phyloP scores from a whole-genome alignment of 53 echinoderm and acorn worm species.

The Arbacia lixula region DNA sequence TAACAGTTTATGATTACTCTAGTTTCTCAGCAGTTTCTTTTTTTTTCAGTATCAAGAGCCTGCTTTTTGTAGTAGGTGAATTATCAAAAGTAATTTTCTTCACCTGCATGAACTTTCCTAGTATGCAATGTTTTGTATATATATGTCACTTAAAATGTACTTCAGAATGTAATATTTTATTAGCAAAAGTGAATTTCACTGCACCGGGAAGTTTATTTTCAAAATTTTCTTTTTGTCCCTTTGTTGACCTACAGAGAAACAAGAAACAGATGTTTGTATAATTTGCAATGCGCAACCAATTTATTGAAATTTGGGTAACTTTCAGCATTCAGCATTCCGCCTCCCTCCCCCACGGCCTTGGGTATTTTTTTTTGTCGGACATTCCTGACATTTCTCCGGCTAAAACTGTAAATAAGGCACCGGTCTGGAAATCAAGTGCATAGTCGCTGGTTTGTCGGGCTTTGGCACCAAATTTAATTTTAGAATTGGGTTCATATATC shows the following conservation, averaged over 20 bases:
- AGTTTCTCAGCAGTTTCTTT: too few relatives aligned
- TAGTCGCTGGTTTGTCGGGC: conserved; percentile 11
- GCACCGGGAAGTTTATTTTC: too few relatives aligned
- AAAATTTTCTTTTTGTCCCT: conserved; percentile 10
- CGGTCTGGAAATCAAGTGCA: background rate
- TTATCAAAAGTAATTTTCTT: too few relatives aligned
- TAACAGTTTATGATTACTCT: too few relatives aligned
- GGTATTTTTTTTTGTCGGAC: conserved; percentile 26
- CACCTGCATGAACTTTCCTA: too few relatives aligned
- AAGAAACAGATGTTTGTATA: conserved; percentile 37
- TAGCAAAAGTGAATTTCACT: too few relatives aligned
- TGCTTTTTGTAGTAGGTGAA: too few relatives aligned
- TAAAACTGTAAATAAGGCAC: conserved; percentile 4
- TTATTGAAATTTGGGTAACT: conserved; percentile 6
- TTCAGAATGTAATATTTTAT: too few relatives aligned
- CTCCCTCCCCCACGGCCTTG: conserved; percentile 11
- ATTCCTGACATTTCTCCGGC: conserved; percentile 24
- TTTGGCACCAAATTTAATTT: background rate
- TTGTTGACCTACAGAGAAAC: conserved; percentile 24
- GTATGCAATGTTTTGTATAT: too few relatives aligned
- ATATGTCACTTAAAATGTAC: too few relatives aligned
- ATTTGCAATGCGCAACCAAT: conserved; percentile 7
- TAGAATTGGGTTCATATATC: conserved; percentile 9
- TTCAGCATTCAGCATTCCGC: background rate
- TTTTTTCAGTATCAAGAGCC: too few relatives aligned